A percentile compares a stretch with the other conserved stretches of the same genome.
Conservation (phyloP, 2,797 vertebrate genomes). For the Gallinago solitaria region DNA sequence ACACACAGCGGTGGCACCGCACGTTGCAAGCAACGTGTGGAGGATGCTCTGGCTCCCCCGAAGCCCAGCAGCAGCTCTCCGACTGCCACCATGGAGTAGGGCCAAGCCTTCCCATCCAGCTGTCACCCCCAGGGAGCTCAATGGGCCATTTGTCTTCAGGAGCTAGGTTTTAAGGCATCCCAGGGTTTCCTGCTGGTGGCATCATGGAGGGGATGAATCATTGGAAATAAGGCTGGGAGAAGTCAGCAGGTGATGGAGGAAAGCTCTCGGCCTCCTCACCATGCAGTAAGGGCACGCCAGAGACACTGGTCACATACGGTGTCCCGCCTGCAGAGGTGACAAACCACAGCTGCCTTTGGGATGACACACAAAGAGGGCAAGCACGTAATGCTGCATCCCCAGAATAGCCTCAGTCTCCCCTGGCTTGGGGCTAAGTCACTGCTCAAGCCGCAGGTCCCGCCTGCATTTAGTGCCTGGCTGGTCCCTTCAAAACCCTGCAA, state of each 20-base stretch:
- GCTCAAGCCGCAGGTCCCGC: not conserved
- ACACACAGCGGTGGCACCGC: rapidly evolving
- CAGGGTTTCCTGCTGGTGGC: not conserved
- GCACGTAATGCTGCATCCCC: rapidly evolving
- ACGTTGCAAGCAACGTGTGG: not conserved
- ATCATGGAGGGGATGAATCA: not conserved
- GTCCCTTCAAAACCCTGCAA: not conserved
- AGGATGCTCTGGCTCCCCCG: not conserved
- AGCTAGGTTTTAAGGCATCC: not conserved
- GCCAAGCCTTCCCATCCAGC: not conserved
- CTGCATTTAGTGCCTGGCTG: not conserved
- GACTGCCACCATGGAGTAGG: not conserved
- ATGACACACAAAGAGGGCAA: not conserved
- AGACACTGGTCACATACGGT: not conserved
- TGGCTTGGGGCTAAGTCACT: not conserved
- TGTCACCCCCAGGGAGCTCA: not conserved
- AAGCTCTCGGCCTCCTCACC: not conserved
- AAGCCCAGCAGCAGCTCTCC: not conserved
- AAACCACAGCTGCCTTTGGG: constrained; percentile 27
- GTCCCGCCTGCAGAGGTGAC: constrained; percentile 13
- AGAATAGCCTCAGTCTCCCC: not conserved
- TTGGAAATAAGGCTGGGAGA: not conserved
- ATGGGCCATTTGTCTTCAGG: not conserved
- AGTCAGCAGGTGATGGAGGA: constrained; percentile 5
- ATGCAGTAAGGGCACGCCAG: not conserved